Evolutionary conservation across 2,888 invertebrate genomes (phyloP), one percentile per base, ranked within the genome.

Genomic region (Netelia fuscicornis): DNA sequence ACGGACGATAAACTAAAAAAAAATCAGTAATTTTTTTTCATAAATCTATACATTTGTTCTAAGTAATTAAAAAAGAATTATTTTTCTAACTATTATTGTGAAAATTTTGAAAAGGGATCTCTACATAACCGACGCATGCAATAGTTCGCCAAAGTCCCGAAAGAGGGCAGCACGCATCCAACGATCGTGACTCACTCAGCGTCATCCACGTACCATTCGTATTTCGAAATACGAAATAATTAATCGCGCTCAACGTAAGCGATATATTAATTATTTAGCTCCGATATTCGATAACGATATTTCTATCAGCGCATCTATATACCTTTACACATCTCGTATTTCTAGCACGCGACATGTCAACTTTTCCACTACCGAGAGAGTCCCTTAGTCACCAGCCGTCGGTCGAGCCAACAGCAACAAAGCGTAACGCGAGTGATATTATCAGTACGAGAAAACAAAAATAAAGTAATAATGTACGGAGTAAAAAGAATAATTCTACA

Each of bases 391-490:
- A 37, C 23, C 67, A 17, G 44, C 58, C 11, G 44, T 77, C 67
- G 67, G 42, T 23, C 67, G 23, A 58, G 20, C 42, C 2, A 20
- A 13, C 10, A 54, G 37, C 20, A 30, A 71, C 23, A 11, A 52
- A 68, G 48, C 9, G 2, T n/a, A n/a, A 17, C 68, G 30, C 30
- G 62, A 11, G 54, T 56, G 13, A 58, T 58, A 58, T 56, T 42
- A 72, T 72, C 58, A 37, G 56, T 17, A 30, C 20, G 10, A n/a
- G 13, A 70, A 42, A n/a, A 71, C 6, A 71, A 58, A 58, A 58
- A 58, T 23, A 58, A 58, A 56, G 17, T 8, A 58, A 25, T 25
- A 23, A 58, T 58, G n/a, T 13, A 62, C 11, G 30, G 37, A 30
- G 6, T 37, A 13, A 30, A 25, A 62, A 62, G 30, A 25, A 25